Base-by-base conservation (phyloP, 1,140 invertebrate species). In the Drosophila trapezifrons region DNA sequence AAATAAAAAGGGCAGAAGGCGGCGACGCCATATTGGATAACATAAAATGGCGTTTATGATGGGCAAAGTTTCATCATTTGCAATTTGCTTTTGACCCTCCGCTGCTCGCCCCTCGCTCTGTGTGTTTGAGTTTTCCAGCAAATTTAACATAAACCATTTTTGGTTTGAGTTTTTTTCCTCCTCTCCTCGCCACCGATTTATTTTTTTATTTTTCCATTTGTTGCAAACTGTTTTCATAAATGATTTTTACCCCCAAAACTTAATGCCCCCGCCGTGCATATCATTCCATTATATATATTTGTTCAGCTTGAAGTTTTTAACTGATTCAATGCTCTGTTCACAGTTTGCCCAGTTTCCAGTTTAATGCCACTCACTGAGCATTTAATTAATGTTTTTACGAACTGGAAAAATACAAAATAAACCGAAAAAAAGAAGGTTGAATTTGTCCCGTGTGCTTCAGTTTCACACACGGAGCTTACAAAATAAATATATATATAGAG, bases 1-100 rank as follows among this genome's bases (percentile, higher is more conserved):
- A 58, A 32, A 52, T 27, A 66, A 69, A 62, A 62, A 62, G 52
- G 40, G 60, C 29, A 66, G 60, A 49, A 56, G 58, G 51, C 51
- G 51, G 51, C 45, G 63, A 81, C 78, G 78, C 78, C 78, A 81
- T 81, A 81, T 81, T 81, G 78, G 78, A 76, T 81, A 81, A 81
- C 78, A 81, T 81, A 69, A 82, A 82, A 82, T 82, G 79, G 79
- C 79, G 79, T 82, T 82, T 81, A 82, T 82, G 79, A 81, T 81
- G 79, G 79, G 67, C 79, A 81, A 81, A 81, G 74, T 81, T 81
- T 81, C 79, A 82, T 81, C 79, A 81, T 81, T 81, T 81, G 79
- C 79, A 81, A 81, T 81, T 81, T 81, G 74, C 66, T 76, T 69
- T 76, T 76, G 78, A 77, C 78, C 73, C 77, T 63, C 67, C 54